phyloP scores from a whole-genome alignment of 2,797 vertebrate genomes.

The Neosalanx taihuensis region DNA sequence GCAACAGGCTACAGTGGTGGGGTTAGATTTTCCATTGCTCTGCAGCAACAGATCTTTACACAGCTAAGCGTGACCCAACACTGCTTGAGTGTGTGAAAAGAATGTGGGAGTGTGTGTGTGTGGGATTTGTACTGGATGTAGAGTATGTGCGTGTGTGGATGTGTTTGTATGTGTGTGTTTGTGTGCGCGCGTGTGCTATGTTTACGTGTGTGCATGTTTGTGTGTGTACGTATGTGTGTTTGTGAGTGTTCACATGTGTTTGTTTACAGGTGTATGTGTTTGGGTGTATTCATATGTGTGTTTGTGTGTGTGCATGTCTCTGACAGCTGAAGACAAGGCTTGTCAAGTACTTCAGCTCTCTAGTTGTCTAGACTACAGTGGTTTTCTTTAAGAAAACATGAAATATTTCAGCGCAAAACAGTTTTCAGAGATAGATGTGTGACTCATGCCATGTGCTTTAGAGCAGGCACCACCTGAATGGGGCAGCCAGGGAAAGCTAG shows the following conservation, averaged over 20 bases:
- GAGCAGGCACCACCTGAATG: too few species aligned
- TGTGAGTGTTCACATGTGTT: neutral
- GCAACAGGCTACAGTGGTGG: conserved; percentile 74
- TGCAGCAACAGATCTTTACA: conserved; percentile 48
- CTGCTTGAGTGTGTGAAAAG: neutral
- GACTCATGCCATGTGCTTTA: too few species aligned
- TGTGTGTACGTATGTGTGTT: neutral
- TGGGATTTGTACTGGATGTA: neutral
- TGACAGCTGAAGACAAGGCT: too few species aligned
- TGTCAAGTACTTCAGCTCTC: too few species aligned
- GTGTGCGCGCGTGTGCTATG: neutral
- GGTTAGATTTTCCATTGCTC: conserved; percentile 81
- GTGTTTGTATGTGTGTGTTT: neutral
- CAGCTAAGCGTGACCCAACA: conserved; percentile 10
- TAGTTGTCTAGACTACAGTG: too few species aligned
- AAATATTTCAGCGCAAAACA: too few species aligned
- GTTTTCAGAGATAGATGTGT: too few species aligned
- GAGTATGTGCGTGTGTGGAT: neutral
- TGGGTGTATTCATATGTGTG: neutral
- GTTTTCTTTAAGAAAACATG: too few species aligned
- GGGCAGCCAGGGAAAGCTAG: too few species aligned
- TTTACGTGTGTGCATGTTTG: neutral
- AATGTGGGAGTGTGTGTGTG: neutral
- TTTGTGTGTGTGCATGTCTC: neutral
- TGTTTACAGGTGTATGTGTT: neutral